Evolutionary conservation across 1,140 invertebrate genomes (phyloP), one percentile per base, ranked within the genome.

Genomic region (Proctacanthus coquilletti): DNA sequence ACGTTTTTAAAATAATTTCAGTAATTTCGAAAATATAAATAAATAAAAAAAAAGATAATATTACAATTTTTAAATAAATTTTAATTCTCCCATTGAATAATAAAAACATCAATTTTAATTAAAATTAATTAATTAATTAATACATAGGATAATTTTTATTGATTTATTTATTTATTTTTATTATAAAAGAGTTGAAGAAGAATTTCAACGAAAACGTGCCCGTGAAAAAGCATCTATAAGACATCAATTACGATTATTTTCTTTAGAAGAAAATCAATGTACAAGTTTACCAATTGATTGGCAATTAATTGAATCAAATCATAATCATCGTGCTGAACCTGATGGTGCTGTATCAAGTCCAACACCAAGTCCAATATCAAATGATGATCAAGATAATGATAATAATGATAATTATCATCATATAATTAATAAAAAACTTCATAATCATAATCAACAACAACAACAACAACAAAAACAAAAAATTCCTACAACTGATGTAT

Each of bases 161-260:
- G 17, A 25, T 37, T 45, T 25, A 6, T 40, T 20, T 15, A 43
- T 65, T n/a, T n/a, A n/a, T n/a, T n/a, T n/a, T n/a, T n/a, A n/a
- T n/a, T n/a, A n/a, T n/a, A n/a, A 36, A 23, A 52, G 67, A 49
- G 68, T 70, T 2, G 79, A 83, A 53, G 77, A 80, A 48, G 78
- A 82, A 48, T 82, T 82, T 52, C 75, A 81, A 49, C 61, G 70
- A 14, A 81, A 82, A 57, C 58, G 80, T 42, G 75, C 74, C 33
- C 58, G 74, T 40, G 80, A 84, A 56, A 83, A 83, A 51, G 76
- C 75, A 1, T 75, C 67, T 42, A 80, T 83, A 36, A 59, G 77
- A 19, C 75, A 83, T 42, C 80, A 83, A 50, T 57, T 83, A 38
- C 60, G 77, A 21, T 55, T 81, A 4, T 77, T 77, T 45, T 75